Conservation (phyloP, 2,888 invertebrate species). For the Ophion ellenae region DNA sequence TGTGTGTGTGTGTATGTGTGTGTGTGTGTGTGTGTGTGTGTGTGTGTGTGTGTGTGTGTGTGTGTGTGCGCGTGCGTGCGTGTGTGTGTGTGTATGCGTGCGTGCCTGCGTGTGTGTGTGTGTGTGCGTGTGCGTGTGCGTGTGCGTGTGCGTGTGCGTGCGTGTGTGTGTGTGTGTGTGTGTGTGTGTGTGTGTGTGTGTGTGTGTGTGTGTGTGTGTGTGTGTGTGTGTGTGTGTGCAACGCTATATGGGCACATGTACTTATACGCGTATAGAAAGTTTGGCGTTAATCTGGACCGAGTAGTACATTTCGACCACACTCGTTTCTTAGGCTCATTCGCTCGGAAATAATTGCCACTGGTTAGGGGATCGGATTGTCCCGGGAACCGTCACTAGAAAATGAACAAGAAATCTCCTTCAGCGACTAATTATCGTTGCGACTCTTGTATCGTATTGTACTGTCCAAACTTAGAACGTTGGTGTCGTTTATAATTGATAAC, state of each 20-base stretch:
- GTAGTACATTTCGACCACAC: background rate
- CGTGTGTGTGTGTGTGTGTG: too few relatives aligned
- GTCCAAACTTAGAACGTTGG: background rate
- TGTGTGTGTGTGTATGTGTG: too few relatives aligned
- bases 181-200: too few relatives aligned
- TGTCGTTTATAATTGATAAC: background rate
- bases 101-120: too few relatives aligned
- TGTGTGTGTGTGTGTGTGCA: background rate
- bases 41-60: too few relatives aligned
- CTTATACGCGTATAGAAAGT: background rate
- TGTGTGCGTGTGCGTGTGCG: too few relatives aligned
- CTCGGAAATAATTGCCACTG: background rate
- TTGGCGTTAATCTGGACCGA: conserved; percentile 3
- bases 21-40: background rate
- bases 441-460: background rate
- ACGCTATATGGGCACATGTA: background rate
- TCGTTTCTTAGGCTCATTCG: background rate
- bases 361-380: background rate
- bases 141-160: too few relatives aligned
- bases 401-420: background rate
- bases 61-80: too few relatives aligned
- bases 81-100: too few relatives aligned
- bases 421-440: background rate
- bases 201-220: too few relatives aligned
- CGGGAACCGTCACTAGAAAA: background rate